Base-by-base conservation (phyloP, 2,888 invertebrate genomes). In the Cheilosia vulpina region DNA sequence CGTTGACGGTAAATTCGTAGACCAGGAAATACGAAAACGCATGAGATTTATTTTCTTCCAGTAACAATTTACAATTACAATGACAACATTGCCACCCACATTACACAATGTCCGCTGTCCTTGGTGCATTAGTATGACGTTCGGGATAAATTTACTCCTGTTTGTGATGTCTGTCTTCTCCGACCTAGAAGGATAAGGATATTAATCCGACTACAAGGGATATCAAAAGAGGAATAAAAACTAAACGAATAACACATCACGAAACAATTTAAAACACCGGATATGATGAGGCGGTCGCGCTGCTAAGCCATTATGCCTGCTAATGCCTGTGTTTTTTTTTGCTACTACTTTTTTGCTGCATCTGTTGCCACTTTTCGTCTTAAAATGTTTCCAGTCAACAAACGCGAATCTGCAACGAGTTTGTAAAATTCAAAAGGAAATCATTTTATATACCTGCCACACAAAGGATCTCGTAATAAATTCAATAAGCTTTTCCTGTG, bases 401-500 rank as follows among this genome's bases (percentile, higher is more conserved):
- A 63, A 50, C n/a, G 60, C 2, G 41, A 38, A 47, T 68, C 76
- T 76, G 34, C 60, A 62, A 38, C 53, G 47, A 60, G 62, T 63
- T 69, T 63, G 57, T 50, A 71, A 71, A 69, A 78, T 78, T 78
- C 63, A 71, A 78, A 78, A 71, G 78, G 78, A 71, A 78, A 71
- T 78, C 47, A 57, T 78, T 71, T 71, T 71, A 71, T 78, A 78
- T 69, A 71, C 78, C 78, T 69, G 77, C 63, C 78, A 78, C 55
- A 78, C 78, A 78, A 78, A 63, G 78, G 63, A 57, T 63, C 62
- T 63, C 55, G 62, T 78, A 71, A 78, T 78, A 78, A 78, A 78
- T 78, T 78, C 69, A 78, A 78, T 78, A 78, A 78, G 78, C 78
- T 69, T 69, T 78, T 71, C 69, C 69, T 78, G 55, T 78, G 69